Conservation (phyloP, 2,113 vertebrate species). For the Rostratula benghalensis region DNA sequence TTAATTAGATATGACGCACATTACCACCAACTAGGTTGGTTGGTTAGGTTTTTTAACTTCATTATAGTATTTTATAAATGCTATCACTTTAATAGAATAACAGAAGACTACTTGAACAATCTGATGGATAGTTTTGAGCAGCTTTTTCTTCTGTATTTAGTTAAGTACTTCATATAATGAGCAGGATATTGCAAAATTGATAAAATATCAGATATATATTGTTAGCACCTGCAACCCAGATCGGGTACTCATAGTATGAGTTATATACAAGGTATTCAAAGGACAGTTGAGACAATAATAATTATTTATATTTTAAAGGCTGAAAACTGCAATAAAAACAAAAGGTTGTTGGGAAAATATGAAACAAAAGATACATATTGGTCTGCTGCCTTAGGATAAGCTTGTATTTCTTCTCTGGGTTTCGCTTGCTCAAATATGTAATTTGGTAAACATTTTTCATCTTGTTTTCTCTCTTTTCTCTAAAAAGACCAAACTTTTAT, state of each 20-base stretch:
- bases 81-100: background rate
- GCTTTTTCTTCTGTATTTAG: background rate
- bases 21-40: background rate
- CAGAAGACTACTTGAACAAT: background rate
- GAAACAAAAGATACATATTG: background rate
- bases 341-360: background rate
- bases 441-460: background rate
- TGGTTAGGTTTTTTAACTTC: background rate
- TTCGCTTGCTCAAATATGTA: background rate
- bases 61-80: background rate
- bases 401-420: background rate
- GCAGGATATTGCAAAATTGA: background rate
- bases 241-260: background rate
- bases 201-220: background rate
- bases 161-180: background rate
- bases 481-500: background rate
- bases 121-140: background rate
- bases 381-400: background rate
- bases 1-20: background rate
- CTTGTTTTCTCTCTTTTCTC: background rate
- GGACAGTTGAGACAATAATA: background rate
- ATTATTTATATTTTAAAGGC: background rate
- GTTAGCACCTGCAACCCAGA: too few species aligned
- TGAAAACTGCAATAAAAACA: background rate
- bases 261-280: background rate